Conservation (phyloP, 2,888 invertebrate genomes). For the Lochmaea crataegi region DNA sequence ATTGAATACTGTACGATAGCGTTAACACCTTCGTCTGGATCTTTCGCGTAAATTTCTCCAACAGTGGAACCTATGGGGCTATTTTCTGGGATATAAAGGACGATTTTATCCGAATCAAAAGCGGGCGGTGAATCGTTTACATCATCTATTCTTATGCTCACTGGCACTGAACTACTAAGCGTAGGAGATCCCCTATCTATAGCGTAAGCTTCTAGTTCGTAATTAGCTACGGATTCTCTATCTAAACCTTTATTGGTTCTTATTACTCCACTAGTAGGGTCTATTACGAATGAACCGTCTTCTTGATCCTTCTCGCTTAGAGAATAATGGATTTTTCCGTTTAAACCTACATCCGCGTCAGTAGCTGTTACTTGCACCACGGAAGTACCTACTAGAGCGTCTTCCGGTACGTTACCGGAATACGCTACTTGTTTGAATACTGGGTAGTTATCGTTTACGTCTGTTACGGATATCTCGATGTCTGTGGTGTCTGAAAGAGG, state of each 20-base stretch:
- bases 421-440: slow-evolving; percentile 86
- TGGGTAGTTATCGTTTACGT: slow-evolving; percentile 96
- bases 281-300: slow-evolving; percentile 92
- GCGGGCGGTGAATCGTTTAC: slow-evolving; percentile 92
- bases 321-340: slow-evolving; percentile 87
- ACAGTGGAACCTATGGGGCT: slow-evolving; percentile 96
- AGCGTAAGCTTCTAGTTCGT: slow-evolving; percentile 88
- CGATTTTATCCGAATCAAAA: slow-evolving; percentile 88
- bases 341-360: slow-evolving; percentile 87
- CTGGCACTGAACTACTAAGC: slow-evolving; percentile 70
- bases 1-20: slow-evolving; percentile 95
- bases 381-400: slow-evolving; percentile 79
- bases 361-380: slow-evolving; percentile 74
- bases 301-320: slow-evolving; percentile 79
- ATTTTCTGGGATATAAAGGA: slow-evolving; percentile 92
- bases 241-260: slow-evolving; percentile 91
- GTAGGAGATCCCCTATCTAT: slow-evolving; percentile 85
- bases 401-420: slow-evolving; percentile 86
- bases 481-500: slow-evolving; percentile 93
- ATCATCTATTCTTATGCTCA: slow-evolving; percentile 86
- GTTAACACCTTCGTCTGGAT: slow-evolving; percentile 93
- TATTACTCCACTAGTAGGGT: slow-evolving; percentile 91
- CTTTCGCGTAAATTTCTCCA: slow-evolving; percentile 88
- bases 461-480: slow-evolving; percentile 93
- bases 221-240: slow-evolving; percentile 87